Evolutionary conservation across 2,113 vertebrate species (phyloP), one percentile per base, ranked within the genome.

Genomic region (Xenopus laevis): DNA sequence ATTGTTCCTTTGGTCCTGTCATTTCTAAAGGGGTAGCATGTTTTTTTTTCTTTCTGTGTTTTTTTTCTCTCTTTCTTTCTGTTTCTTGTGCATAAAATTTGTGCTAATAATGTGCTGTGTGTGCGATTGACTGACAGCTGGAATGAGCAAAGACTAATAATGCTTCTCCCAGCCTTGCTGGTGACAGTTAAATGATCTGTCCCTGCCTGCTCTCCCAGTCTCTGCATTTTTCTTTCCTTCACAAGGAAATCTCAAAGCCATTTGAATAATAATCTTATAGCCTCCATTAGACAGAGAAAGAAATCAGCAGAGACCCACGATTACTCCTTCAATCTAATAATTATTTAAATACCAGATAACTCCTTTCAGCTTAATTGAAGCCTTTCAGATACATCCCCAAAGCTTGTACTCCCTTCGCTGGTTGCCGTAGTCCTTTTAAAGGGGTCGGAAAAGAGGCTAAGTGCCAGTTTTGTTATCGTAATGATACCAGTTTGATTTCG

Each of bases 251-350:
- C 74, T 86, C 84, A 74, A 80, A 90, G 87, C 78, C 86, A 91
- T 91, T 91, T 90, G 87, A 93, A 93, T 93, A 90, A 92, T 91
- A 92, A 91, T 93, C 89, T 91, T 91, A 88, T 87, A 88, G 88
- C 79, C 84, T 55, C 87, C 86, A 87, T 89, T 90, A 87, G 89
- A 90, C 86, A 90, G 87, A 89, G 84, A 79, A 85, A 81, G 81
- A 88, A 90, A 87, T 85, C 79, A 71, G 83, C 87, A 88, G 86
- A 90, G 89, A 88, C 90, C 89, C 88, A 77, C 90, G 88, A 92
- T 92, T 91, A 92, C 84, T 87, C 84, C 88, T 91, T 90, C 90
- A 86, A 85, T 90, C 89, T 83, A 91, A 91, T 92, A 91, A 90
- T 93, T 91, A 90, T 90, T 93, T 91, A 90, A 92, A 90, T 90